Evolutionary conservation across 2,113 vertebrate species (phyloP).

Genomic region (Odontesthes bonariensis): DNA sequence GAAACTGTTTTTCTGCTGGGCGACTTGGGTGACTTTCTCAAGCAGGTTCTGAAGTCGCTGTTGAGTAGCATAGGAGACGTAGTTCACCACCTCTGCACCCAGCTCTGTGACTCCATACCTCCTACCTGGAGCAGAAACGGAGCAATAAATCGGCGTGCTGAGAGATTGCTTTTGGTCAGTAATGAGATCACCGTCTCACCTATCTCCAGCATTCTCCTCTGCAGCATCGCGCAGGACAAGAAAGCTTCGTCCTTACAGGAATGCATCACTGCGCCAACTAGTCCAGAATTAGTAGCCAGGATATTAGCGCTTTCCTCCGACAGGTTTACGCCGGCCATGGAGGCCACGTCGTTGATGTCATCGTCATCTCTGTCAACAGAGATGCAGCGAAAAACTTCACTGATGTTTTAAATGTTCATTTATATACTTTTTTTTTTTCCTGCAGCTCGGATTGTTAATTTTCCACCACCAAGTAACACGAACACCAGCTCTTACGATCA

Average conservation of each 20-base stretch:
- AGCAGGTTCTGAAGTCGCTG: slow-evolving; percentile 92
- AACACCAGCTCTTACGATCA: too few species aligned
- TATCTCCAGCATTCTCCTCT: slow-evolving; percentile 94
- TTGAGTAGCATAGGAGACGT: slow-evolving; percentile 93
- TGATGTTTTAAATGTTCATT: not conserved
- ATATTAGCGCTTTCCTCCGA: slow-evolving; percentile 96
- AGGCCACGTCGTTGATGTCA: slow-evolving; percentile 97
- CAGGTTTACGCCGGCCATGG: slow-evolving; percentile 97
- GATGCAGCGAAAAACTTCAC: not conserved
- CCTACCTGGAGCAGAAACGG: slow-evolving; percentile 82
- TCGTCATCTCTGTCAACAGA: slow-evolving; percentile 90
- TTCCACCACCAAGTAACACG: not conserved
- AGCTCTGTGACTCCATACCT: slow-evolving; percentile 92
- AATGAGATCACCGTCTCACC: slow-evolving; percentile 75
- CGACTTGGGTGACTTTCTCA: slow-evolving; percentile 92
- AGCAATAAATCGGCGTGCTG: not conserved
- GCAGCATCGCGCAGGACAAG: slow-evolving; percentile 87
- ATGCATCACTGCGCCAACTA: slow-evolving; percentile 92
- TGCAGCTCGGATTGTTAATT: not conserved
- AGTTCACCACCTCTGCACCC: slow-evolving; percentile 92
- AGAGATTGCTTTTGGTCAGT: not conserved
- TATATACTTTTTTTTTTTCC: not conserved
- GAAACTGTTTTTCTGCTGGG: slow-evolving; percentile 94
- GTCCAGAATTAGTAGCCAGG: slow-evolving; percentile 93
- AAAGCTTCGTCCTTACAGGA: slow-evolving; percentile 97